Percentiles rank a stretch among this genome's conserved stretches.
Evolutionary conservation across 2,113 vertebrate species (phyloP).

Genomic region (Penelope pileata): DNA sequence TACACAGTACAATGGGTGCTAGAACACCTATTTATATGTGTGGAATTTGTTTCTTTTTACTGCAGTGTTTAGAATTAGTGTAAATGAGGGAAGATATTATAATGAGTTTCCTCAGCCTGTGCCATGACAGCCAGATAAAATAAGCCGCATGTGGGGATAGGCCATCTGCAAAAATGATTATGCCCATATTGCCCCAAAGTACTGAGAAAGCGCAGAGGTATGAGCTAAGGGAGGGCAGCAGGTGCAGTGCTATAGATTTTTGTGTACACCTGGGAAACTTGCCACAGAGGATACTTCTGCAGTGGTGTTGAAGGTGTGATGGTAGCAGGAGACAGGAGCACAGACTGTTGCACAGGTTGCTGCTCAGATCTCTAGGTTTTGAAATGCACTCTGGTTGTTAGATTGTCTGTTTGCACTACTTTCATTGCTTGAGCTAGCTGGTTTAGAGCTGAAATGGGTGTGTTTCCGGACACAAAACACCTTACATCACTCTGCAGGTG

Average conservation of each 20-base stretch:
- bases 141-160: not conserved
- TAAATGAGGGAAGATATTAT: not conserved
- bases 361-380: not conserved
- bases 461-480: not conserved
- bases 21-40: not conserved
- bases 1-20: not conserved
- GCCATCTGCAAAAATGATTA: not conserved
- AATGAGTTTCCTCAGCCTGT: not conserved
- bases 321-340: not conserved
- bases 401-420: not conserved
- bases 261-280: not conserved
- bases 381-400: not conserved
- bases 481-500: not conserved
- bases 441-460: not conserved
- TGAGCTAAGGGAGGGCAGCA: rapidly evolving
- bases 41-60: not conserved
- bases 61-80: not conserved
- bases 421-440: not conserved
- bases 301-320: rapidly evolving
- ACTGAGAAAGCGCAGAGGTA: not conserved
- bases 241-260: not conserved
- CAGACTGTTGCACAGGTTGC: not conserved
- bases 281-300: rapidly evolving
- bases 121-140: not conserved
- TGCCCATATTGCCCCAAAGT: not conserved